These are phyloP conservation scores for Pavo muticus DNA, from an alignment of 2,113 vertebrate species.

Conservation along the genomic window DNA sequence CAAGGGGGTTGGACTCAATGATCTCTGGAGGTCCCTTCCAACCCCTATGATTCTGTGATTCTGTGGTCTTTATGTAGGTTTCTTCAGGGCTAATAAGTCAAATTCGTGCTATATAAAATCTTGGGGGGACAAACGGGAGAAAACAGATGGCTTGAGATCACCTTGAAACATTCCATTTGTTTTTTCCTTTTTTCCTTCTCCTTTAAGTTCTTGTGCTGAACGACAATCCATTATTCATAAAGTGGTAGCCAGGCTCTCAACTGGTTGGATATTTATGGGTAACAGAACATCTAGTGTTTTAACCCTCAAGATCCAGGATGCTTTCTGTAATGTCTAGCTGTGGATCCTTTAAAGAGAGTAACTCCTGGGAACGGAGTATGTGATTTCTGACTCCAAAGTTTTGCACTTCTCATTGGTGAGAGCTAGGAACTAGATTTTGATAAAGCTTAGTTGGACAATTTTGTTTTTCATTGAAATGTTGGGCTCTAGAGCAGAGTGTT, in stretches of 20 bases:
- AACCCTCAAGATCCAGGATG: background rate
- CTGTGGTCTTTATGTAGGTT: background rate
- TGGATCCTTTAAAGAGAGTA: background rate
- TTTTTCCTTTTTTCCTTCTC: background rate
- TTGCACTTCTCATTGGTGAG: background rate
- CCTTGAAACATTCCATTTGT: background rate
- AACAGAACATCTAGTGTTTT: conserved; percentile 35
- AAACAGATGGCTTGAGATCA: background rate
- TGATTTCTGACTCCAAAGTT: background rate
- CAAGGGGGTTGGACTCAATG: too few relatives aligned
- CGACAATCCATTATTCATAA: conserved; percentile 44
- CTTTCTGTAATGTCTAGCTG: background rate
- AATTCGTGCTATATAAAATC: background rate
- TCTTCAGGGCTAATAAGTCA: background rate
- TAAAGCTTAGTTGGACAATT: background rate
- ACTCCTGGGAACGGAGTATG: fast-evolving
- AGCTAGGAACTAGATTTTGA: background rate
- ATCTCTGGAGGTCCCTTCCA: too few relatives aligned
- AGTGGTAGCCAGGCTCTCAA: background rate
- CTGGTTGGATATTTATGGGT: conserved; percentile 34
- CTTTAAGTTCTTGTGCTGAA: background rate
- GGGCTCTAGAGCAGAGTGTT: background rate
- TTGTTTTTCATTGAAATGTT: background rate
- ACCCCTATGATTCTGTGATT: too few relatives aligned
- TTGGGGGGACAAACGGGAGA: background rate